phyloP scores from a whole-genome alignment of 2,797 vertebrate genomes.

The Myioborus miniatus region DNA sequence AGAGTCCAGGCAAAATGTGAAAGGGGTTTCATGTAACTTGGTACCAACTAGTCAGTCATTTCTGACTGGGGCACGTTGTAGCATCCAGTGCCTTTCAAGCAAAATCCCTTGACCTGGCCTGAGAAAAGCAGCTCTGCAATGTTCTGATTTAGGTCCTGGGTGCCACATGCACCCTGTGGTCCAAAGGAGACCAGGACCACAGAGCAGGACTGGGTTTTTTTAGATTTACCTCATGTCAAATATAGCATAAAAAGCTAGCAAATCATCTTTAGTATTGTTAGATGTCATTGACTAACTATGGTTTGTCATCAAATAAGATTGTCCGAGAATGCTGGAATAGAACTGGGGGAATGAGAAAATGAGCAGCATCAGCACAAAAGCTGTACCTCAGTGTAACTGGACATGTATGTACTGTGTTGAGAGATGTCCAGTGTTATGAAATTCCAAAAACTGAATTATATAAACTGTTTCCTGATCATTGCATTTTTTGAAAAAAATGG shows the following conservation, averaged over 20 bases:
- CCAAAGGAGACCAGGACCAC: not conserved
- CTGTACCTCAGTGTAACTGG: not conserved
- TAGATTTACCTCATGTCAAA: not conserved
- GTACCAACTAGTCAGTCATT: not conserved
- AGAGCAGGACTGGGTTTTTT: not conserved
- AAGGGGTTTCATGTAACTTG: not conserved
- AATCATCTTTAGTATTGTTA: not conserved
- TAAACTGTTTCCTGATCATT: slow-evolving; percentile 5
- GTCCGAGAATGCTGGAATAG: not conserved
- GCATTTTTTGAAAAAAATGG: not conserved
- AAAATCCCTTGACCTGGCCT: not conserved
- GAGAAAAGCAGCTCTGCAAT: not conserved
- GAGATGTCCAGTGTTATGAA: not conserved
- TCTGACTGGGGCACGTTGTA: not conserved
- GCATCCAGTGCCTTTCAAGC: not conserved
- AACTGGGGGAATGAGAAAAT: not conserved
- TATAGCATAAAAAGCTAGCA: not conserved
- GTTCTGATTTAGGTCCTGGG: not conserved
- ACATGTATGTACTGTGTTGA: not conserved
- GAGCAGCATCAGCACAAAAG: not conserved
- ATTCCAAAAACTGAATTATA: slow-evolving; percentile 17
- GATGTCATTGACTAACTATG: not conserved
- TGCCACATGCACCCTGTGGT: not conserved
- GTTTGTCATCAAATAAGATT: not conserved
- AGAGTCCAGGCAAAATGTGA: not conserved